phyloP scores from a whole-genome alignment of 2,888 invertebrate species.

The Neoascia interrupta region DNA sequence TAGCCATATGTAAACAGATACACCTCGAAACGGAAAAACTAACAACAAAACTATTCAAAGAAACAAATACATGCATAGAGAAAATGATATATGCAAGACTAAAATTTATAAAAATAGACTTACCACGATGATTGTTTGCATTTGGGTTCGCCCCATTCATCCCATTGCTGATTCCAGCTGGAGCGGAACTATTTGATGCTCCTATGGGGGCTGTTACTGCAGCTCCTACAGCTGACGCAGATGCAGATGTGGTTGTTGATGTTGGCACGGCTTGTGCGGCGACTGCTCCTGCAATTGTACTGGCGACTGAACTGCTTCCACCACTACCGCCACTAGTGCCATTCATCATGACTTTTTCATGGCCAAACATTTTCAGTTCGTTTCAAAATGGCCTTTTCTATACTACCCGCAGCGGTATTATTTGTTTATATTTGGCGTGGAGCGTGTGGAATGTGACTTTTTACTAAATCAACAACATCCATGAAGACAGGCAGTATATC shows the following conservation, averaged over 20 bases:
- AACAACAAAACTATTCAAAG: slow-evolving; percentile 29
- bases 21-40: no score
- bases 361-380: slow-evolving; percentile 53
- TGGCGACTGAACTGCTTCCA: slow-evolving; percentile 11
- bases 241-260: slow-evolving; percentile 36
- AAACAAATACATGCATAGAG: slow-evolving; percentile 3
- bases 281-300: slow-evolving; percentile 31
- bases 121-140: slow-evolving; percentile 70
- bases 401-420: no score
- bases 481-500: background rate
- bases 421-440: slow-evolving; percentile 29
- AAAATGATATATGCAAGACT: background rate
- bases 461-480: slow-evolving; percentile 22
- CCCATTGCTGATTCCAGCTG: slow-evolving; percentile 61
- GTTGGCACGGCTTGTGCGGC: slow-evolving; percentile 32
- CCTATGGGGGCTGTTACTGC: slow-evolving; percentile 30
- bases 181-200: slow-evolving; percentile 61
- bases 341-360: slow-evolving; percentile 62
- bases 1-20: no score
- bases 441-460: slow-evolving; percentile 29
- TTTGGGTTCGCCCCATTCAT: slow-evolving; percentile 63
- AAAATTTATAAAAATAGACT: slow-evolving; percentile 57
- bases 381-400: slow-evolving; percentile 3
- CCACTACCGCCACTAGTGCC: slow-evolving; percentile 40
- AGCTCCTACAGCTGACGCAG: slow-evolving; percentile 17